A percentile compares a stretch with the other conserved stretches of the same genome.
Evolutionary conservation across 2,113 vertebrate species (phyloP).

Genomic region (Pluvialis apricaria): DNA sequence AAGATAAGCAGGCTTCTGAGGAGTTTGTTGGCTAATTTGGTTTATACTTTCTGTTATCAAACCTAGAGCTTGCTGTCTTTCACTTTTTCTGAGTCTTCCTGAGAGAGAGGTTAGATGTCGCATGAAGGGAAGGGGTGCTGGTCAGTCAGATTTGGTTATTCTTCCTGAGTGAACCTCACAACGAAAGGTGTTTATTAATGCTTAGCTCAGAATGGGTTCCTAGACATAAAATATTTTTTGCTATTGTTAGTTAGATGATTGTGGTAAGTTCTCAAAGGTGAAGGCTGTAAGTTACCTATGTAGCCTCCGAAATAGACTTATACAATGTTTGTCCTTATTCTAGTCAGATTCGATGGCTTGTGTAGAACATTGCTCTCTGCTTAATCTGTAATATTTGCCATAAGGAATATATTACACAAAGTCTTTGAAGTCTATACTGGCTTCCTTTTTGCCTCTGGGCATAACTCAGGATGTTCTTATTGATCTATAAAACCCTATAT

Average conservation of each 20-base stretch:
- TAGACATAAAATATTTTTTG: background rate
- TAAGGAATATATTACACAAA: conserved; percentile 57
- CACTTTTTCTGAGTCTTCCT: background rate
- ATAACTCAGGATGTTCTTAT: conserved; percentile 58
- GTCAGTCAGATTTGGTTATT: background rate
- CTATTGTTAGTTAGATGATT: background rate
- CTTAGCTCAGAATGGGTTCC: background rate
- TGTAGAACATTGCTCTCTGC: conserved; percentile 21
- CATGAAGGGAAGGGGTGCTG: background rate
- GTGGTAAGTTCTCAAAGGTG: background rate
- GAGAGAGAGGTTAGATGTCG: background rate
- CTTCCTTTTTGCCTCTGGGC: conserved; percentile 60
- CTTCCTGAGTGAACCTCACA: background rate
- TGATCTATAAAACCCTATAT: conserved; percentile 64
- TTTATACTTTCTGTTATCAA: background rate
- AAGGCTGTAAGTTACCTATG: background rate
- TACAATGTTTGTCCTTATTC: background rate
- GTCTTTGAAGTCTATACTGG: conserved; percentile 62
- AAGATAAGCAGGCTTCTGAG: background rate
- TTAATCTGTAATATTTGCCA: conserved; percentile 54
- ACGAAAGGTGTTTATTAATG: background rate
- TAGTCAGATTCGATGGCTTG: background rate
- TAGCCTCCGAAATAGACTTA: background rate
- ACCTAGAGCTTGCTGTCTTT: background rate
- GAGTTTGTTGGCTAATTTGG: background rate